Conservation (phyloP, 2,888 invertebrate species). For the Eilema depressum region DNA sequence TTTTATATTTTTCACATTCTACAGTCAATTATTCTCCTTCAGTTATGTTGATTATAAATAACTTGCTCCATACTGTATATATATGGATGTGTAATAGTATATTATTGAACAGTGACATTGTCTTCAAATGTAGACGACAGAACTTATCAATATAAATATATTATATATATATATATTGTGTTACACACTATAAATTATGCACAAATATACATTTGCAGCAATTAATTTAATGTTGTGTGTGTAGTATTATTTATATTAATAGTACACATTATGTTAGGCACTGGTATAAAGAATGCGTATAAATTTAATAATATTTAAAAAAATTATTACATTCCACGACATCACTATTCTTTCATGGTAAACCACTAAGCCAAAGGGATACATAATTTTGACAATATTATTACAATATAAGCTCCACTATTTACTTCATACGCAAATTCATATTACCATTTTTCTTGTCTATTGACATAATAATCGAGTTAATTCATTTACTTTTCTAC, state of each 20-base stretch:
- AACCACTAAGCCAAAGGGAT: background rate
- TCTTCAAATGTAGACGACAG: background rate
- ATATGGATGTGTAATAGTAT: too few relatives aligned
- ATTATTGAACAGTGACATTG: background rate
- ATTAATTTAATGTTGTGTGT: background rate
- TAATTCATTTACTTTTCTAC: background rate
- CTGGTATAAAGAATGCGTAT: background rate
- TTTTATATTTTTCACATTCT: slow-evolving; percentile 1
- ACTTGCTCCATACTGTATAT: too few relatives aligned
- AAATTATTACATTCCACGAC: background rate
- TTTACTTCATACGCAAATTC: background rate
- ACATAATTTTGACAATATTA: slow-evolving; percentile 6
- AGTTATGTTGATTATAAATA: too few relatives aligned
- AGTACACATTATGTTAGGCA: background rate
- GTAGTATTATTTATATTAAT: background rate
- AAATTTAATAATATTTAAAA: slow-evolving; percentile 1
- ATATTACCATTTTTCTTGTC: background rate
- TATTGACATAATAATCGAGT: background rate
- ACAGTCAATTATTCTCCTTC: background rate
- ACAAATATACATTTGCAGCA: background rate
- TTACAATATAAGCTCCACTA: slow-evolving; percentile 6
- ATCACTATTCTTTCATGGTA: slow-evolving; percentile 11
- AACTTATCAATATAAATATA: too few relatives aligned
- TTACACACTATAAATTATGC: background rate
- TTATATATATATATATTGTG: too few relatives aligned